Evolutionary conservation across 2,113 vertebrate genomes (phyloP), one percentile per base, ranked within the genome.

Genomic region (Morone chrysops): DNA sequence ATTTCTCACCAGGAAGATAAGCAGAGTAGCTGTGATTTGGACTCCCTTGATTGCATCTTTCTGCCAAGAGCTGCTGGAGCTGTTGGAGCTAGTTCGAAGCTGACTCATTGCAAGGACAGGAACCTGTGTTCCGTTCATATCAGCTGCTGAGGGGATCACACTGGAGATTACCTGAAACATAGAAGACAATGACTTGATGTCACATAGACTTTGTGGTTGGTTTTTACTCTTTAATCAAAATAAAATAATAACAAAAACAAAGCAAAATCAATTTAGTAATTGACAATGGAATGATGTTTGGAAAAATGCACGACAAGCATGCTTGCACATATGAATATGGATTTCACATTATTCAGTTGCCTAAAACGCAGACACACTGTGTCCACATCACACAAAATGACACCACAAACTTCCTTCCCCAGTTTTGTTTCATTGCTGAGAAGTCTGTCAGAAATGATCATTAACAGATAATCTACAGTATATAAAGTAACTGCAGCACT

Each of bases 1-100:
- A 50, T 77, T 47, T 31, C 90, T 92, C 56, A 94, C 94, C 88
- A 94, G 54, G 75, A 96, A 95, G 83, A 95, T 95, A 36, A 94
- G 0, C 43, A 94, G 0, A 0, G 94, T 90, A 12, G 68, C 71
- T 2, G 85, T 18, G 0, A 95, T 95, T 84, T 96, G 84, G 67
- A 90, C 6, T 62, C 88, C 92, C 0, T 22, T 86, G 0, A 4
- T 1, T 0, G 72, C 88, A 0, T 94, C 91, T 0, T 0, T 0
- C 47, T 80, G 9, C 82, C 79, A 83, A 4, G 65, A 47, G 45
- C 60, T 78, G 76, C 20, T 81, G 40, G 57, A 48, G 73, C 25
- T 36, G 69, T 51, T 69, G 22, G 25, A 10, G 67, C 40, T 67
- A 3, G 17, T 54, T 10, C 2, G 7, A 6, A 13, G 6, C n/a